These are phyloP conservation scores for Polymixis lichenea DNA, from an alignment of 2,888 invertebrate species.

Conservation along the genomic window DNA sequence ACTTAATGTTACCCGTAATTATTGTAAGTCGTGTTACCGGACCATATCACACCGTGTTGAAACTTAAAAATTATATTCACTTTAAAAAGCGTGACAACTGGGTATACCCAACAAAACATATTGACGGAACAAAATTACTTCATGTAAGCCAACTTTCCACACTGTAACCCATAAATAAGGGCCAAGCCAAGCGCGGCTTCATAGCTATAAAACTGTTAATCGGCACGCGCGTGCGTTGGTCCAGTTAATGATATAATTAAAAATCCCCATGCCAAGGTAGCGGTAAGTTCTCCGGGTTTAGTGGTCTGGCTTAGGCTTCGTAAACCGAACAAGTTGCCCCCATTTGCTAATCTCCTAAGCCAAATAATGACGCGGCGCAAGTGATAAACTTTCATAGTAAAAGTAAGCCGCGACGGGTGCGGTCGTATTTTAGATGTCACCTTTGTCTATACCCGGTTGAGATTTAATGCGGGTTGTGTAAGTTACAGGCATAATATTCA, in stretches of 20 bases:
- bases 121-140: slow-evolving; percentile 68
- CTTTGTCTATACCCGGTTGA: slow-evolving; percentile 58
- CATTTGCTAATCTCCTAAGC: slow-evolving; percentile 87
- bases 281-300: slow-evolving; percentile 79
- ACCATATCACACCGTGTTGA: slow-evolving; percentile 52
- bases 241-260: slow-evolving; percentile 82
- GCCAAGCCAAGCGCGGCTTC: slow-evolving; percentile 80
- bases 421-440: slow-evolving; percentile 59
- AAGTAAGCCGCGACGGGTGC: slow-evolving; percentile 49
- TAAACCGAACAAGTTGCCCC: slow-evolving; percentile 86
- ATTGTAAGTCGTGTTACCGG: slow-evolving; percentile 27
- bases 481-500: slow-evolving; percentile 53
- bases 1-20: neutral
- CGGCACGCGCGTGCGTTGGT: slow-evolving; percentile 83
- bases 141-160: slow-evolving; percentile 70
- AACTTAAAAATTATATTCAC: slow-evolving; percentile 54
- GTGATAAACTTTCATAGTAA: slow-evolving; percentile 79
- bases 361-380: slow-evolving; percentile 80
- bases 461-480: slow-evolving; percentile 56
- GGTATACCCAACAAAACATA: slow-evolving; percentile 57
- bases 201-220: slow-evolving; percentile 83
- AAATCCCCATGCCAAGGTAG: slow-evolving; percentile 75
- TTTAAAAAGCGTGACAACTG: slow-evolving; percentile 55
- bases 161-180: slow-evolving; percentile 81
- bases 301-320: slow-evolving; percentile 82